A percentile compares a stretch with the other conserved stretches of the same genome.
Conservation (phyloP, 2,888 invertebrate genomes). For the Tiliacea citrago region DNA sequence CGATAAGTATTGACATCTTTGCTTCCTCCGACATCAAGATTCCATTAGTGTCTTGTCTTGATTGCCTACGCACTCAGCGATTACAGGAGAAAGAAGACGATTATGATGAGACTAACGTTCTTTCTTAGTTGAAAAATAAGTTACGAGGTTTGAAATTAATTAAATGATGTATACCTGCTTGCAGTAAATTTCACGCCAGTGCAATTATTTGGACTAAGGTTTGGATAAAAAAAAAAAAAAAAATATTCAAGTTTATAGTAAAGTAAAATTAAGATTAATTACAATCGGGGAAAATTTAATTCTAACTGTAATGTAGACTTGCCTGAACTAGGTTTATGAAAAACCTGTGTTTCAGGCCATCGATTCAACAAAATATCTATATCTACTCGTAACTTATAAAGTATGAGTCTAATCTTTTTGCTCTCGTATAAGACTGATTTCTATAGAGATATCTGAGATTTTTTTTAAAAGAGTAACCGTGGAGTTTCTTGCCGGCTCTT, state of each 20-base stretch:
- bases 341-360: too few relatives aligned
- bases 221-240: too few relatives aligned
- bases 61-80: conserved; percentile 42
- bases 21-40: conserved; percentile 24
- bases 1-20: conserved; percentile 28
- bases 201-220: background rate
- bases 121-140: background rate
- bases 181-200: background rate
- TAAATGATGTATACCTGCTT: background rate
- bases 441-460: too few relatives aligned
- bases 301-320: too few relatives aligned
- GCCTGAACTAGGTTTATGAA: too few relatives aligned
- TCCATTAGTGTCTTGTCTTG: conserved; percentile 43
- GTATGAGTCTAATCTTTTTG: background rate
- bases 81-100: conserved; percentile 14
- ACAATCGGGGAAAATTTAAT: too few relatives aligned
- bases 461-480: too few relatives aligned
- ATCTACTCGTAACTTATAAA: background rate
- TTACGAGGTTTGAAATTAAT: background rate
- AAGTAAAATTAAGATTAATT: too few relatives aligned
- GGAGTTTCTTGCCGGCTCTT: too few relatives aligned
- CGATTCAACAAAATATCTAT: too few relatives aligned
- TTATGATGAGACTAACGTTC: conserved; percentile 7
- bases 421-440: background rate
- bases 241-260: too few relatives aligned